Conservation (phyloP, 2,888 invertebrate species). For the Epistrophe eligans region DNA sequence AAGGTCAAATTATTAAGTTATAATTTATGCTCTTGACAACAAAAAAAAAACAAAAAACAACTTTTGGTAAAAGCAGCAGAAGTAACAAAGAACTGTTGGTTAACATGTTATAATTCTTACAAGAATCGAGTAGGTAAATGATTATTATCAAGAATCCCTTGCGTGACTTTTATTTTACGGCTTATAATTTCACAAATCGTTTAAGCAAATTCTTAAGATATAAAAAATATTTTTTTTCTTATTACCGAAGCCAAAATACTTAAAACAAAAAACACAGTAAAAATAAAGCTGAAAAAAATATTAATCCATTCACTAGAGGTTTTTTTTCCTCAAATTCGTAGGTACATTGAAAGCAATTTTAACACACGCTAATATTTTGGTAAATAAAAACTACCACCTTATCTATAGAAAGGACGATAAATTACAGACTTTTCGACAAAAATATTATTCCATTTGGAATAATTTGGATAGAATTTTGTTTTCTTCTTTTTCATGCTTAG, state of each 20-base stretch:
- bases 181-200: slow-evolving; percentile 20
- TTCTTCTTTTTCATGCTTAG: neutral
- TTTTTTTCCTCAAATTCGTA: neutral
- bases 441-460: slow-evolving; percentile 3
- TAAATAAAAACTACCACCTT: neutral
- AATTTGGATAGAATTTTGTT: neutral
- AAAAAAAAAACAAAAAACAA: neutral
- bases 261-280: neutral
- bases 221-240: neutral
- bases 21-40: neutral
- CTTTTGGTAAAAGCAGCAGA: neutral
- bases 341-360: neutral
- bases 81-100: neutral
- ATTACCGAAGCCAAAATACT: neutral
- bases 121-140: neutral
- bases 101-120: neutral
- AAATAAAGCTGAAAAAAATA: neutral
- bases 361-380: neutral
- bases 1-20: neutral
- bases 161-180: slow-evolving; percentile 15
- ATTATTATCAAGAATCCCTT: neutral
- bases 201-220: neutral
- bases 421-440: neutral
- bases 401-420: neutral
- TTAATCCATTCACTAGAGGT: neutral